These are phyloP conservation scores for Brachionus rubens DNA, from an alignment of 1,140 invertebrate species.

Conservation along the genomic window DNA sequence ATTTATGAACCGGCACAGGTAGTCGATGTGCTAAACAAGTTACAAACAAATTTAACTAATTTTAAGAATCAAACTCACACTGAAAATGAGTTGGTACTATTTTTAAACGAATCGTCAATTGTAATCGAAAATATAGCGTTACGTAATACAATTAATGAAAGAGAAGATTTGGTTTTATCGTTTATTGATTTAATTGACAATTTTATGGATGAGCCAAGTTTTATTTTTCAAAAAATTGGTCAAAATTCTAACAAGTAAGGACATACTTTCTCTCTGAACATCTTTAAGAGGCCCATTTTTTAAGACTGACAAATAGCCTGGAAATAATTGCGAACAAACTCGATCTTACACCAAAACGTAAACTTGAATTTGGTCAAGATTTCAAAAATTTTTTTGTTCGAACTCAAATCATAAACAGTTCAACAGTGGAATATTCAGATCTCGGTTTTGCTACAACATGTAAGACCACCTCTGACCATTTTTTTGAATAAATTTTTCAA, in stretches of 20 bases:
- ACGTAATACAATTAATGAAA: background rate
- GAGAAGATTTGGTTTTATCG: background rate
- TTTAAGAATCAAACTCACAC: background rate
- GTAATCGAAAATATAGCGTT: background rate
- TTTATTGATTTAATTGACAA: background rate
- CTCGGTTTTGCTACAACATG: background rate
- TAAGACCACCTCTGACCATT: background rate
- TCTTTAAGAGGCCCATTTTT: background rate
- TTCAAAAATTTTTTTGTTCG: constrained; percentile 25
- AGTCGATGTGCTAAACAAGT: background rate
- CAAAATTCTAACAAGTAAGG: background rate
- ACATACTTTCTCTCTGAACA: background rate
- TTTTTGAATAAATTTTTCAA: background rate
- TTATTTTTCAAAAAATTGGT: background rate
- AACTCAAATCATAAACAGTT: background rate
- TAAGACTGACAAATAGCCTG: background rate
- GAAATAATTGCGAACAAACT: constrained; percentile 15
- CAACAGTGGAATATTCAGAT: background rate
- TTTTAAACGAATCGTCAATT: background rate
- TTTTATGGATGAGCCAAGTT: background rate
- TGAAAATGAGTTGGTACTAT: background rate
- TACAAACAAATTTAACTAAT: constrained; percentile 15
- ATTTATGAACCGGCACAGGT: background rate
- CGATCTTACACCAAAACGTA: background rate
- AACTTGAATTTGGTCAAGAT: background rate